Base-by-base conservation (phyloP, 2,888 invertebrate species). In the Synanthedon andrenaeformis region DNA sequence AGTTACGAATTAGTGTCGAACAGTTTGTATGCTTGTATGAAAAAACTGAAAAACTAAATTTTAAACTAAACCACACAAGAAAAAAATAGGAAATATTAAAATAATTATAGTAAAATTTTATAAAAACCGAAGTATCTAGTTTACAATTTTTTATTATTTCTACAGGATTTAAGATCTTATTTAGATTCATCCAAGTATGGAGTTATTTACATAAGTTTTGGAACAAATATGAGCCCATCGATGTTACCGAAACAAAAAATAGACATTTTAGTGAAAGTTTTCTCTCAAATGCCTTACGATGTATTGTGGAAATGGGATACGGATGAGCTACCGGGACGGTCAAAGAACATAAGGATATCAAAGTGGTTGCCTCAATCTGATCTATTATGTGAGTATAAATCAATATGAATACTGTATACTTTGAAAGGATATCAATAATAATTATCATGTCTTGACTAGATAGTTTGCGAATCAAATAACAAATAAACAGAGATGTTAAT, bases 361-460 rank as follows among this genome's bases (percentile, higher is more conserved):
- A 65, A 68, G 51, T 76, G 73, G 73, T 56, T 71, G 14, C 70
- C 74, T 1, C 76, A 75, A 54, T 66, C 67, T 49, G 74, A 74
- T 54, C 59, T 75, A 41, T 56, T 75, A 10, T 68, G 71, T 56
- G 48, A 53, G 53, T 49, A 49, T 19, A 17, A 17, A 12, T 8
- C 12, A 12, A 49, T 49, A 49, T 14, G 8, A 45, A 13, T 8
- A 35, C 23, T 23, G 8, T 2, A 35, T 35, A 8, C 35, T 35
- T 6, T 8, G 35, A 35, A 35, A 35, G 8, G 0, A 8, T 35
- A 1, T 8, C 35, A 35, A 8, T 35, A 35, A 35, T 35, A 35
- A 35, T 23, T 5, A 23, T 23, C 35, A 35, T 35, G 35, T 35
- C 1, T 8, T 8, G 8, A 6, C 6, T 28, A 28, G 0, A 6